Base-by-base conservation (phyloP, 30 jellyfish, hydroid and myxozoan genomes). In the Phacellophora camtschatica region DNA sequence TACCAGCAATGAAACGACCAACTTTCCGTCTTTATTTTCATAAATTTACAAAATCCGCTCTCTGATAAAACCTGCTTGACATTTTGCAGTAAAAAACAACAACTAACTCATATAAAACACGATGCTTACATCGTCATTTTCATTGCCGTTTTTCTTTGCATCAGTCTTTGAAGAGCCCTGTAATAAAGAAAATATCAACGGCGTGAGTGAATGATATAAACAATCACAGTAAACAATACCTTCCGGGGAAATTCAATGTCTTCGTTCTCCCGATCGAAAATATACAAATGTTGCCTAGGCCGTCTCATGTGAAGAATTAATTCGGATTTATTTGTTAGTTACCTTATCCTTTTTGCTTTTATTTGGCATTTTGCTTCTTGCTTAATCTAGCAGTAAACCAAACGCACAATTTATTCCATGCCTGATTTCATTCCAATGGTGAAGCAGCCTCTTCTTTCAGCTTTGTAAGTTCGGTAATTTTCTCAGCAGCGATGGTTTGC, bases 261-360 rank as follows among this genome's bases (percentile, higher is more conserved):
- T n/a, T n/a, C n/a, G n/a, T n/a, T n/a, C n/a, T n/a, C n/a, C n/a
- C n/a, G n/a, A n/a, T n/a, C n/a, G n/a, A n/a, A n/a, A n/a, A n/a
- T n/a, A n/a, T n/a, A n/a, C n/a, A n/a, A n/a, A n/a, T n/a, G 1
- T 28, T 12, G 74, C 6, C 20, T 71, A 71, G 85, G 85, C 85
- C 85, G 5, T 71, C 11, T n/a, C n/a, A n/a, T n/a, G n/a, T n/a
- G n/a, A n/a, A n/a, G n/a, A n/a, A n/a, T n/a, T n/a, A n/a, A n/a
- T n/a, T n/a, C n/a, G n/a, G n/a, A n/a, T n/a, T n/a, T 54, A 48
- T 39, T 23, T 20, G 59, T 66, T 86, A 85, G 77, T 90, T 59
- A 84, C 98, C 85, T 90, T 90, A n/a, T 90, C 98, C 74, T 90
- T 90, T 57, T 90, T 90, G 86, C 79, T 86, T 58, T 90, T 90